These are phyloP conservation scores for Lagodon rhomboides DNA, from an alignment of 2,797 vertebrate species.

Conservation along the genomic window DNA sequence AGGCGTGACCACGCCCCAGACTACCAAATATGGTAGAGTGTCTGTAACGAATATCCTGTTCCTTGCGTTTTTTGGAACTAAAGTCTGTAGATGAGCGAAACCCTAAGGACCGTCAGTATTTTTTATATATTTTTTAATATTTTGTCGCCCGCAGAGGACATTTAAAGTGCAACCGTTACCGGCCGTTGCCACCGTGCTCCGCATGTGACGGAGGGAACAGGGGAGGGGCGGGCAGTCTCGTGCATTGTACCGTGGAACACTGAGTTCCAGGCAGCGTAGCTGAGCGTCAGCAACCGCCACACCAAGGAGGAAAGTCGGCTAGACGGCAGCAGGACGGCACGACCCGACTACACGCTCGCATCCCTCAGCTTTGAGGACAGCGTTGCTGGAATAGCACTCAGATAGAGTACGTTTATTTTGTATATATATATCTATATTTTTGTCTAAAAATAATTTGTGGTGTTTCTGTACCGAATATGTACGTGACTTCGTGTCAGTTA, in stretches of 20 bases:
- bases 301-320: not conserved
- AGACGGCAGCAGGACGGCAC: not conserved
- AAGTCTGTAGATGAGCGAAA: not conserved
- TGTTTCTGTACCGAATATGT: not conserved
- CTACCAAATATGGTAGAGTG: conserved; percentile 59
- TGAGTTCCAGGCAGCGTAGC: conserved; percentile 39
- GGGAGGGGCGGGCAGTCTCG: conserved; percentile 76
- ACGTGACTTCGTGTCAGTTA: not conserved
- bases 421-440: not conserved
- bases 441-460: not conserved
- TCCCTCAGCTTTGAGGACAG: not conserved
- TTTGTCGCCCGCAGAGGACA: not conserved
- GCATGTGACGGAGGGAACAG: conserved; percentile 66
- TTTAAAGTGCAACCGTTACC: not conserved
- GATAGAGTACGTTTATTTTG: conserved; percentile 25
- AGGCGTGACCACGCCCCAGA: conserved; percentile 43
- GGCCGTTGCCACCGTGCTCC: conserved; percentile 38
- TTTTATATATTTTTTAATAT: fast-evolving
- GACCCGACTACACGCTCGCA: not conserved
- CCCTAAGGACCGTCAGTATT: fast-evolving
- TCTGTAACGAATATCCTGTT: not conserved
- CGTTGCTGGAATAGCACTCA: not conserved
- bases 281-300: not conserved
- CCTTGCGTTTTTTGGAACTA: not conserved
- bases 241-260: conserved; percentile 80